Conservation (phyloP, 2,888 invertebrate species). For the Frankliniella fusca region DNA sequence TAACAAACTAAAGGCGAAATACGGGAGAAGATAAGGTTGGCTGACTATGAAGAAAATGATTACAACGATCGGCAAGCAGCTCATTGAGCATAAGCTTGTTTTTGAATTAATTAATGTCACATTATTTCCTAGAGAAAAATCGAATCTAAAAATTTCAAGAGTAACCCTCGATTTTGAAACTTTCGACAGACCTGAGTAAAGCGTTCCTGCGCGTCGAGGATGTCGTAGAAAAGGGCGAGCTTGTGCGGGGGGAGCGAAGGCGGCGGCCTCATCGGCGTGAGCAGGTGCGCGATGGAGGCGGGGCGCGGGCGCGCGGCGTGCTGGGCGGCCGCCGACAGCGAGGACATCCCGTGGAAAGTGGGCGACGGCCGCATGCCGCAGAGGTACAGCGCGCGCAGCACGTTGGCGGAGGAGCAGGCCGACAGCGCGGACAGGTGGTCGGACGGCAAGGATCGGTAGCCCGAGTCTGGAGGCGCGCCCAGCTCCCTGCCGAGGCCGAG, state of each 20-base stretch:
- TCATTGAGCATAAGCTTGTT: too few species aligned
- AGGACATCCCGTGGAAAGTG: slow-evolving; percentile 58
- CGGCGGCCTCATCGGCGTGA: slow-evolving; percentile 15
- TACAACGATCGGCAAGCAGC: too few species aligned
- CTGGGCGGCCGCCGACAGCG: slow-evolving; percentile 38
- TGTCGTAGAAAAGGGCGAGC: slow-evolving; percentile 73
- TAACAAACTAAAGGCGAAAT: too few species aligned
- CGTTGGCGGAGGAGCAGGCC: slow-evolving; percentile 34
- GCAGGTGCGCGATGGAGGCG: slow-evolving; percentile 44
- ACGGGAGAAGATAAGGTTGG: too few species aligned
- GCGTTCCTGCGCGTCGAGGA: slow-evolving; percentile 71
- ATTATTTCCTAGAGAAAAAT: too few species aligned
- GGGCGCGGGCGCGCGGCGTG: slow-evolving; percentile 36
- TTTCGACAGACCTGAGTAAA: not conserved
- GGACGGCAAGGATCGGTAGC: slow-evolving; percentile 55
- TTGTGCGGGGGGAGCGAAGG: slow-evolving; percentile 60
- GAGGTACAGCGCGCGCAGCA: slow-evolving; percentile 33
- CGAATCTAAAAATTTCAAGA: too few species aligned
- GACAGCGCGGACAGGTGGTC: slow-evolving; percentile 54
- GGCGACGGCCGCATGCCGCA: slow-evolving; percentile 51
- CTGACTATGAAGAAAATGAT: too few species aligned
- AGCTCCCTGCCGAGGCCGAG: slow-evolving; percentile 31
- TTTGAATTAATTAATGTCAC: too few species aligned
- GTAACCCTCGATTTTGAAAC: too few species aligned
- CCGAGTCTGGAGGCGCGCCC: slow-evolving; percentile 51